A percentile compares a stretch with the other conserved stretches of the same genome.
These are phyloP conservation scores for Chamaea fasciata DNA, from an alignment of 2,113 vertebrate genomes.

Conservation along the genomic window DNA sequence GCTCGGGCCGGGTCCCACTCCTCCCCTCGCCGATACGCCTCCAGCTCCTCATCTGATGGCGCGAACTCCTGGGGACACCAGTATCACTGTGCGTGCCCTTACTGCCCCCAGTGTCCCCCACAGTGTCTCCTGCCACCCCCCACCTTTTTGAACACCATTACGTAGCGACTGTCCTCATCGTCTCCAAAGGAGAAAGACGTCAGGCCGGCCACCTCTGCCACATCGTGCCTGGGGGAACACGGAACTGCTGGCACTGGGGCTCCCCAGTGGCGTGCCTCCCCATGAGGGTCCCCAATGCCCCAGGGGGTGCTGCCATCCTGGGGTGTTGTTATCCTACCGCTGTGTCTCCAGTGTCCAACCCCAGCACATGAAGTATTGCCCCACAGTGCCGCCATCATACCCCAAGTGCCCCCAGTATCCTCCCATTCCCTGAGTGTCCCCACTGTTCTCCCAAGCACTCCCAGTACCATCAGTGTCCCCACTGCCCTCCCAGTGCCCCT, in stretches of 20 bases:
- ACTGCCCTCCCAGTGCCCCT: no score
- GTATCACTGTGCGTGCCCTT: rapidly evolving
- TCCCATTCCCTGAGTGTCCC: background rate
- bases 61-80: background rate
- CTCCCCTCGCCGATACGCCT: background rate
- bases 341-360: background rate
- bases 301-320: background rate
- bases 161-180: background rate
- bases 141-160: background rate
- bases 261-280: background rate
- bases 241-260: background rate
- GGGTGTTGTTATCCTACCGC: no score
- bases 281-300: background rate
- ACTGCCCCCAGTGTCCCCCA: no score
- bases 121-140: rapidly evolving
- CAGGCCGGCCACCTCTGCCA: background rate
- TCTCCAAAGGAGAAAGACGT: background rate
- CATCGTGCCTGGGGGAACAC: background rate
- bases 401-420: background rate
- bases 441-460: background rate
- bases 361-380: background rate
- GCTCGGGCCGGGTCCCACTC: background rate
- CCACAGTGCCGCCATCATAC: background rate
- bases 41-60: background rate
- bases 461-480: no score